phyloP scores from a whole-genome alignment of 2,888 invertebrate genomes.

The Dryobotodes eremita region DNA sequence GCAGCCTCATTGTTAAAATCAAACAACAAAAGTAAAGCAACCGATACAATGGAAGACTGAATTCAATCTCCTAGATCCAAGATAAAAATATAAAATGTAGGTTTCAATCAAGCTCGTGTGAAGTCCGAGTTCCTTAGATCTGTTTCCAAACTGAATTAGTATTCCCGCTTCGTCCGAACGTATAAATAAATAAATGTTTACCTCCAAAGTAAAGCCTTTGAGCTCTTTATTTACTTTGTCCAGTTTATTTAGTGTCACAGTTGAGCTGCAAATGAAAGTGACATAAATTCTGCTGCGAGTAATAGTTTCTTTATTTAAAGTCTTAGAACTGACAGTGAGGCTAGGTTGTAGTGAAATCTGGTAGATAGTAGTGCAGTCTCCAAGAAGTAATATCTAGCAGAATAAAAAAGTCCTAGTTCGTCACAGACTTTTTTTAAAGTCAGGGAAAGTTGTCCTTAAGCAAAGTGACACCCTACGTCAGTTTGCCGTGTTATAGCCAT shows the following conservation, averaged over 20 bases:
- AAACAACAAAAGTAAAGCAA: slow-evolving; percentile 13
- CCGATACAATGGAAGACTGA: slow-evolving; percentile 9
- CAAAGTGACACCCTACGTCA: too few species aligned
- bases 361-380: too few species aligned
- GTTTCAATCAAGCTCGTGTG: slow-evolving; percentile 36
- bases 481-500: too few species aligned
- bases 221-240: slow-evolving; percentile 58
- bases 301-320: slow-evolving; percentile 20
- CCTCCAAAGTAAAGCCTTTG: slow-evolving; percentile 53
- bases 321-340: neutral
- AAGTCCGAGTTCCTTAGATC: slow-evolving; percentile 27
- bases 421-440: neutral
- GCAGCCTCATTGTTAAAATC: neutral
- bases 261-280: slow-evolving; percentile 48
- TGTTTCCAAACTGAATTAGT: slow-evolving; percentile 55
- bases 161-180: slow-evolving; percentile 50
- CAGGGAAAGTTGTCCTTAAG: too few species aligned
- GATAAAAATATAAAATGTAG: slow-evolving; percentile 46
- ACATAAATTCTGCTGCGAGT: slow-evolving; percentile 34
- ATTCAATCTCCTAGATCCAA: slow-evolving; percentile 31
- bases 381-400: neutral
- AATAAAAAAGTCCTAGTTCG: neutral
- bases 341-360: neutral
- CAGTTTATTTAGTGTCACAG: slow-evolving; percentile 42
- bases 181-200: slow-evolving; percentile 66